phyloP scores from a whole-genome alignment of 2,113 vertebrate genomes.

The Parus major region DNA sequence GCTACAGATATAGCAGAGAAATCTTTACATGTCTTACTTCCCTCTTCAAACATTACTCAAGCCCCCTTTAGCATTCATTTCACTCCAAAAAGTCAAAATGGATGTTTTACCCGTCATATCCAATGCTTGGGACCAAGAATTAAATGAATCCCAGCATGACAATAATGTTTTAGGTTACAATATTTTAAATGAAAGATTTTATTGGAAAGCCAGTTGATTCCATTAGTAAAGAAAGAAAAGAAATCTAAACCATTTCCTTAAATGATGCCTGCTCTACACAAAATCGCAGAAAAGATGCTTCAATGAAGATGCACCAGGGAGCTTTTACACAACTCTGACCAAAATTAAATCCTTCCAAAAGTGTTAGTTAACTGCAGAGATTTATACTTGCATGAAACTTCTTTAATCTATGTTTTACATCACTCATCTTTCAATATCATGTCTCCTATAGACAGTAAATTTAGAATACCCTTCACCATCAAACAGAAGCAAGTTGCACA shows the following conservation, averaged over 20 bases:
- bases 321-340: not conserved
- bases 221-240: not conserved
- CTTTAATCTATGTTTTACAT: not conserved
- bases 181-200: not conserved
- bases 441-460: not conserved
- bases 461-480: not conserved
- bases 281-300: not conserved
- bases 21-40: not conserved
- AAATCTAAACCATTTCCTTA: not conserved
- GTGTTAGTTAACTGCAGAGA: not conserved
- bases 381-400: not conserved
- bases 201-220: not conserved
- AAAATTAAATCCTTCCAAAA: not conserved
- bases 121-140: not conserved
- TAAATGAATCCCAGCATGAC: not conserved
- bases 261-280: not conserved
- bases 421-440: not conserved
- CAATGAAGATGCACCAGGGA: not conserved
- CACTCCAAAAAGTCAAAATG: not conserved
- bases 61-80: not conserved
- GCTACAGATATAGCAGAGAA: not conserved
- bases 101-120: not conserved
- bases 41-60: not conserved
- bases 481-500: not conserved
- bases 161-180: not conserved